phyloP scores from a whole-genome alignment of 2,888 invertebrate genomes.

The Eremobia ochroleuca region DNA sequence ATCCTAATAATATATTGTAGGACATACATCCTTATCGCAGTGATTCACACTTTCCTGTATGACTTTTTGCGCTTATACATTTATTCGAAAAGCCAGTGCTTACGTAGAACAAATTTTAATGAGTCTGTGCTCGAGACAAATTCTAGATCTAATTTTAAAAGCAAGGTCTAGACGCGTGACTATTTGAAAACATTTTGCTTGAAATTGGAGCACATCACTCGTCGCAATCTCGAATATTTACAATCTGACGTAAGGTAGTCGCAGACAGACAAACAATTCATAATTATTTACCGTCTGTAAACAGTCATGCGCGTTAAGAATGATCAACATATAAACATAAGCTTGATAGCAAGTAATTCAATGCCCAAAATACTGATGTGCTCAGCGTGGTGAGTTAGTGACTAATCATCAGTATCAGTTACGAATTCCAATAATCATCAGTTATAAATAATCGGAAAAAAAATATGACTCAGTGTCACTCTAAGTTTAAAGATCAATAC shows the following conservation, averaged over 20 bases:
- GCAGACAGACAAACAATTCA: slow-evolving; percentile 10
- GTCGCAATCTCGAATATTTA: slow-evolving; percentile 6
- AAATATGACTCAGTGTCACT: not conserved
- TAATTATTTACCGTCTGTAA: slow-evolving; percentile 22
- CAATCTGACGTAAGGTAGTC: slow-evolving; percentile 2
- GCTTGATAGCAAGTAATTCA: slow-evolving; percentile 22
- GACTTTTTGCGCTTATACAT: slow-evolving; percentile 24
- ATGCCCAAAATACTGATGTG: not conserved
- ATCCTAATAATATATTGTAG: slow-evolving; percentile 66
- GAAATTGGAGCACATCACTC: slow-evolving; percentile 14
- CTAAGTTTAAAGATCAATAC: not conserved
- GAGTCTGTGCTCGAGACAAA: not conserved
- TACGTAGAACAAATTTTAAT: not conserved
- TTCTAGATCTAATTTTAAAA: slow-evolving; percentile 40
- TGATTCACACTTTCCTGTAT: slow-evolving; percentile 63
- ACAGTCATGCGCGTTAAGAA: slow-evolving; percentile 30
- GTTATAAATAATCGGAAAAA: slow-evolving; percentile 6
- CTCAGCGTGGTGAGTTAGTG: not conserved
- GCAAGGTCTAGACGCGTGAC: slow-evolving; percentile 38
- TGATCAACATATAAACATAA: slow-evolving; percentile 33
- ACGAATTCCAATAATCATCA: slow-evolving; percentile 27
- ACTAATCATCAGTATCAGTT: slow-evolving; percentile 14
- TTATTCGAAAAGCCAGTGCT: not conserved
- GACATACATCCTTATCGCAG: slow-evolving; percentile 64
- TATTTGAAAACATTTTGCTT: slow-evolving; percentile 24